Evolutionary conservation across 2,888 invertebrate species (phyloP), one percentile per base, ranked within the genome.

Genomic region (Cotesia congregata): DNA sequence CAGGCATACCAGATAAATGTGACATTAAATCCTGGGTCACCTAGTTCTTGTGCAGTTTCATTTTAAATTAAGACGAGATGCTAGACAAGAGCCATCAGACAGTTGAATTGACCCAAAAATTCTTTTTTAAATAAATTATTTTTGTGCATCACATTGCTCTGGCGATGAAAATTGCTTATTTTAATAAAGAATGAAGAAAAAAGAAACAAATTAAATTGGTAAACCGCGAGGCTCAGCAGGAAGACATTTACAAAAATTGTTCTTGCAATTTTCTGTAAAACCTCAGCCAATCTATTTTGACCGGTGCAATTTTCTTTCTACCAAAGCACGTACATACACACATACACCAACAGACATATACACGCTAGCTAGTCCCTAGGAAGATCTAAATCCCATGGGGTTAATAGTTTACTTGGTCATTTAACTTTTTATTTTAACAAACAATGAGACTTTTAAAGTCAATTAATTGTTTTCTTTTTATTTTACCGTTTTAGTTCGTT

Each of bases 211-310:
- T 50, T 7, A 50, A 50, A 50, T 50, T 50, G 69, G 41, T 9
- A 69, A 69, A 69, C 12, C 41, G 69, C 17, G 15, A 50, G 69
- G 69, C 41, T 38, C 6, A 69, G 41, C 50, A 17, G 41, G 50
- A 69, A 69, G 69, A 72, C 83, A 83, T 77, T 81, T 12, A 50
- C 84, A 80, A 84, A 85, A 83, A 85, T 85, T 85, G 83, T 84
- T 84, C 81, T 82, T 83, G 83, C 85, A 85, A 85, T 85, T 85
- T 85, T 81, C 83, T 81, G 81, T 79, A 85, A 84, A 85, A 85
- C 83, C 82, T 79, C 81, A 77, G 77, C 75, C 80, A 84, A 82
- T 84, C 83, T 83, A 83, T 82, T 82, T 82, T 39, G 67, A 67
- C 67, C 74, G 38, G 50, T 74, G 67, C 67, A 74, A 74, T 67